Conservation (phyloP, 2,113 vertebrate species). For the Cyprinodon brontotheroides region DNA sequence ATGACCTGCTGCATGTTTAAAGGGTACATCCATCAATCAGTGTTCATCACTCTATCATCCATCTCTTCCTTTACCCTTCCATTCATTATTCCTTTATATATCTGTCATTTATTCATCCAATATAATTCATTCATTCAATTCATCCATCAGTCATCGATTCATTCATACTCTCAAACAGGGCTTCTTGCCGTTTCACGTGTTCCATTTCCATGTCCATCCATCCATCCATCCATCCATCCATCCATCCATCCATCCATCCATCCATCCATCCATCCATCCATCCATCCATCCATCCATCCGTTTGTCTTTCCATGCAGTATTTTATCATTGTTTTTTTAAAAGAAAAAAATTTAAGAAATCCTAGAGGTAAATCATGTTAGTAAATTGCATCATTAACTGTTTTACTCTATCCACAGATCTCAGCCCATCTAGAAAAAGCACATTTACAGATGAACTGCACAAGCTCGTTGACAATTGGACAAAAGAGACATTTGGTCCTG, state of each 20-base stretch:
- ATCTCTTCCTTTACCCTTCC: too few species aligned
- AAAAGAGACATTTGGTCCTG: slow-evolving; percentile 82
- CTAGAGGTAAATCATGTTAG: neutral
- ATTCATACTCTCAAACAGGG: neutral
- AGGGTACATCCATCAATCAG: neutral
- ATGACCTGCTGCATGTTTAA: neutral
- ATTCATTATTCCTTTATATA: neutral
- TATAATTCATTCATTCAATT: too few species aligned
- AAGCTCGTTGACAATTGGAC: slow-evolving; percentile 92
- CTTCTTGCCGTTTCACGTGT: neutral
- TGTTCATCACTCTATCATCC: neutral
- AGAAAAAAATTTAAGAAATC: neutral
- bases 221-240: neutral
- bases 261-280: too few species aligned
- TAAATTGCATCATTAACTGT: neutral
- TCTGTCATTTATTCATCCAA: neutral
- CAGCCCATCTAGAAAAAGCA: slow-evolving; percentile 84
- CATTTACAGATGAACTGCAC: slow-evolving; percentile 92
- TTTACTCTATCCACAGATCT: slow-evolving; percentile 60
- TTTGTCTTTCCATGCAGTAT: too few species aligned
- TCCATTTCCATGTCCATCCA: too few species aligned
- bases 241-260: too few species aligned
- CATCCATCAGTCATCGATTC: neutral
- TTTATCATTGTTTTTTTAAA: neutral
- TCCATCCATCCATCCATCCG: too few species aligned